phyloP scores from a whole-genome alignment of 2,797 vertebrate genomes.

The Sebastes glaucus region DNA sequence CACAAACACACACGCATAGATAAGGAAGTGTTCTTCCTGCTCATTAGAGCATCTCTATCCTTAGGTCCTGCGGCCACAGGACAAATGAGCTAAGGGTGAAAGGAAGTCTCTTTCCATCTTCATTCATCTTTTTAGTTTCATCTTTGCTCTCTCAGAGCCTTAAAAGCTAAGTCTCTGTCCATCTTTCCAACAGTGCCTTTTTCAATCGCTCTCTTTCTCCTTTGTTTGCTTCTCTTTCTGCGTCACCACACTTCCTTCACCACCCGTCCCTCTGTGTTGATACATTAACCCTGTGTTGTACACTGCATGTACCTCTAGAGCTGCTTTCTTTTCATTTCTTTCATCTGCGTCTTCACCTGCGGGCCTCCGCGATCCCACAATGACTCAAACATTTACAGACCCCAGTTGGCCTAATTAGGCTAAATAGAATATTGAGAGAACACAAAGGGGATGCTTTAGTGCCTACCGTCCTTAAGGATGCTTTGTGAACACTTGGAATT shows the following conservation, averaged over 20 bases:
- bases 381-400: constrained; percentile 54
- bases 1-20: background rate
- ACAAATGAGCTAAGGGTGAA: constrained; percentile 54
- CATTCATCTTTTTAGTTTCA: constrained; percentile 11
- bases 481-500: constrained; percentile 50
- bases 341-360: constrained; percentile 59
- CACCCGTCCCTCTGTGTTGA: constrained; percentile 6
- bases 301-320: constrained; percentile 6
- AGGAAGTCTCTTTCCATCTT: constrained; percentile 34
- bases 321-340: constrained; percentile 36
- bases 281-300: constrained; percentile 30
- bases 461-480: constrained; percentile 34
- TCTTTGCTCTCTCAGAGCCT: constrained; percentile 19
- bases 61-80: constrained; percentile 31
- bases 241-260: constrained; percentile 24
- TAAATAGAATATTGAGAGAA: constrained; percentile 46
- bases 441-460: constrained; percentile 41
- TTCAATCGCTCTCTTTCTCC: constrained; percentile 1
- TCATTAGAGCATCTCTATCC: constrained; percentile 57
- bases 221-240: constrained; percentile 38
- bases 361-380: constrained; percentile 37
- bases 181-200: constrained; percentile 24
- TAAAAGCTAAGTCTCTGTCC: constrained; percentile 32
- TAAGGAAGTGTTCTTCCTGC: constrained; percentile 31
- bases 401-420: constrained; percentile 70